These are phyloP conservation scores for Capreolus pygargus DNA, from an alignment of 2,113 vertebrate genomes.

Conservation along the genomic window DNA sequence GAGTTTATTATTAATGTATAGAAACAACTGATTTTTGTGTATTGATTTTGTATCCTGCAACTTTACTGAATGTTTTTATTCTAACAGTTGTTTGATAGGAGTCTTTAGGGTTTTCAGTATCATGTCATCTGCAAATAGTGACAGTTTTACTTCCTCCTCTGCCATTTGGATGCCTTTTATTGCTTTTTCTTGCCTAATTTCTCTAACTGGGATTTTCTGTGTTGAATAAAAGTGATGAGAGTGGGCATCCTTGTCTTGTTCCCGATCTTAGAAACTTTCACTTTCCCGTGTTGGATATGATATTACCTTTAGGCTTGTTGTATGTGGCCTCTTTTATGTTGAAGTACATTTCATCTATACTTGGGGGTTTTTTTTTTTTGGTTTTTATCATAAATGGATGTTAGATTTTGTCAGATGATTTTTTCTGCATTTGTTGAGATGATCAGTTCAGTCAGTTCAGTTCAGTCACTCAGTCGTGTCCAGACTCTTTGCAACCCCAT, in stretches of 20 bases:
- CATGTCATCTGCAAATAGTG: neutral
- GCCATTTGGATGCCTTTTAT: neutral
- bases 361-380: rapidly evolving
- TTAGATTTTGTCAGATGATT: neutral
- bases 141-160: neutral
- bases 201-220: neutral
- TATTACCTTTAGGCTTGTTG: neutral
- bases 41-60: neutral
- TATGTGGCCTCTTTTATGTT: neutral
- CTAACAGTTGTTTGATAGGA: neutral
- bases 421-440: neutral
- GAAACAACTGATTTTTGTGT: neutral
- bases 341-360: neutral
- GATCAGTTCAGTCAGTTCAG: neutral
- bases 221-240: neutral
- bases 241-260: neutral
- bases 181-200: neutral
- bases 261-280: neutral
- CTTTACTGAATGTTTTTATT: neutral
- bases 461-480: neutral
- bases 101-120: neutral
- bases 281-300: neutral
- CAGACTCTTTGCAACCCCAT: neutral
- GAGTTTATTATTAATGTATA: neutral
- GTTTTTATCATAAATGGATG: neutral